phyloP scores from a whole-genome alignment of 1,140 invertebrate species.

The Contarinia nasturtii region DNA sequence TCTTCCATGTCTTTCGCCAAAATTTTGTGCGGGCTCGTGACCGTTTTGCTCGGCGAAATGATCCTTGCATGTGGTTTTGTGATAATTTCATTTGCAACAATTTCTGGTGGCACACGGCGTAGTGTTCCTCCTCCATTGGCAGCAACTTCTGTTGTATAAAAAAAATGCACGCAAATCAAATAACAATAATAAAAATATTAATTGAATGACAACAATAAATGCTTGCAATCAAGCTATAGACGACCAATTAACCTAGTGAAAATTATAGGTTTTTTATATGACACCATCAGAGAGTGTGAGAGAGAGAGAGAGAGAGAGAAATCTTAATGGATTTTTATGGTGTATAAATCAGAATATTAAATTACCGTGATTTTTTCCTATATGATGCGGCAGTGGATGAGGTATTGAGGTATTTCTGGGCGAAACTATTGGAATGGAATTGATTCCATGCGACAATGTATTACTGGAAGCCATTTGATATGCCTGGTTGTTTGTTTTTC shows the following conservation, averaged over 20 bases:
- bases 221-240: too few species aligned
- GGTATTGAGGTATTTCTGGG: conserved; percentile 22
- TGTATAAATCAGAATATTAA: background rate
- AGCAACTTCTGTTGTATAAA: too few species aligned
- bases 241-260: too few species aligned
- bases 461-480: background rate
- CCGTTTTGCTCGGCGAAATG: background rate
- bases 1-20: conserved; percentile 45
- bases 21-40: background rate
- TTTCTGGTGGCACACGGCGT: background rate
- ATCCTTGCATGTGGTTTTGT: background rate
- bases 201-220: too few species aligned
- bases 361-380: conserved; percentile 6
- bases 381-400: conserved; percentile 19
- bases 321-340: too few species aligned
- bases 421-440: conserved; percentile 10
- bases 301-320: too few species aligned
- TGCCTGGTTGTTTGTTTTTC: background rate
- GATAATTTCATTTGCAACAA: background rate
- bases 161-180: too few species aligned
- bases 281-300: too few species aligned
- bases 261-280: too few species aligned
- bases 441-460: background rate
- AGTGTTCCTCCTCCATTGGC: conserved; percentile 1
- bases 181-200: too few species aligned